Evolutionary conservation across 2,797 vertebrate genomes (phyloP), one percentile per base, ranked within the genome.

Genomic region (Alca torda): DNA sequence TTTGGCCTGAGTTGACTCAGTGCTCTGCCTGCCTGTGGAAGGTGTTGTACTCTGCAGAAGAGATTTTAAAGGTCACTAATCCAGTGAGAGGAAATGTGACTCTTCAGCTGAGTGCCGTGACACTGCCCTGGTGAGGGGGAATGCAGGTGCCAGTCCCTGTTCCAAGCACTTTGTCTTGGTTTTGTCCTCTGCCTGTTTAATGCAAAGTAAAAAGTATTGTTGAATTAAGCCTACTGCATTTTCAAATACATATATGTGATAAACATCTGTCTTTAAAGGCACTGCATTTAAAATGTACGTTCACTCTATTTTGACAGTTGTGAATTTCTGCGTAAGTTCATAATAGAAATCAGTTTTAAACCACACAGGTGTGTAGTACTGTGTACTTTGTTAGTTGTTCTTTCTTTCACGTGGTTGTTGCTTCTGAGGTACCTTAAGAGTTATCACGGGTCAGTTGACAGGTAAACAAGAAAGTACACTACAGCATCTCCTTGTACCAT

Each of bases 161-260:
- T 64, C 64, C 45, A 33, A 75, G 53, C 48, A 6, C 26, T 76
- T 81, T 24, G 16, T 41, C 70, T 46, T 25, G 60, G 8, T 16
- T 54, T 69, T 53, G 20, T 33, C 79, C 41, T 17, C 2, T 4
- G 78, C 53, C n/a, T 89, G 14, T n/a, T 79, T 13, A 39, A 48
- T 30, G 78, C n/a, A 33, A 69, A 76, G 28, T 24, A 33, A 72
- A 72, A 33, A 53, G 25, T 8, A 35, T 16, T 31, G 39, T 16
- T 53, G 70, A 64, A 72, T 25, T 15, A 53, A 84, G 7, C 69
- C 39, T 48, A 6, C 5, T 9, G 15, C 1, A 0, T 21, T 95
- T 75, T 53, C 63, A 45, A 23, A 64, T 5, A 26, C 53, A 10
- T 1, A 0, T 1, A 9, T 6, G 4, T 1, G 19, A 25, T 57